Conservation (phyloP, 2,113 vertebrate species). For the Phycodurus eques region DNA sequence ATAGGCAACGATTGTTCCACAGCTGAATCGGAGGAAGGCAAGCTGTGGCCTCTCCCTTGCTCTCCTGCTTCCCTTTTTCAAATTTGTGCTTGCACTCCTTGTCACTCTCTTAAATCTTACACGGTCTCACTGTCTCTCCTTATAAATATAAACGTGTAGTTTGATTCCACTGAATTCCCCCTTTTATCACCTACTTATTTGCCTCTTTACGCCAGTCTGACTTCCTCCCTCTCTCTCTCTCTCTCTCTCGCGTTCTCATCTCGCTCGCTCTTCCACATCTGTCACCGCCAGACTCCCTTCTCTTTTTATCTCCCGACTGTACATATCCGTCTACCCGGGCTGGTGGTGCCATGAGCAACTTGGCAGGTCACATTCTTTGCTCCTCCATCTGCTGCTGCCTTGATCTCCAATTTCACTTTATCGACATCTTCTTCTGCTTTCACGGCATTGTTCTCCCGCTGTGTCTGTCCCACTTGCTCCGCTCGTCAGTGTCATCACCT, state of each 20-base stretch:
- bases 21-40: conserved; percentile 75
- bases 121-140: conserved; percentile 18
- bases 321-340: conserved; percentile 46
- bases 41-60: conserved; percentile 50
- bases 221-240: conserved; percentile 49
- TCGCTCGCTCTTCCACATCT: conserved; percentile 48
- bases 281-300: conserved; percentile 54
- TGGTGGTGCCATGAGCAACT: conserved; percentile 53
- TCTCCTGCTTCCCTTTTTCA: conserved; percentile 37
- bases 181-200: conserved; percentile 32
- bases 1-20: conserved; percentile 74
- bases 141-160: conserved; percentile 21
- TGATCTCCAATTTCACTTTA: conserved; percentile 66
- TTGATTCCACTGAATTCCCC: conserved; percentile 34
- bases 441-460: conserved; percentile 40
- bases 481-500: conserved; percentile 56
- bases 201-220: conserved; percentile 34
- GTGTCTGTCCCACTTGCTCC: conserved; percentile 20
- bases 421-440: conserved; percentile 56
- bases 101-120: conserved; percentile 23
- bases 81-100: conserved; percentile 11
- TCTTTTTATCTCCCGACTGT: conserved; percentile 63
- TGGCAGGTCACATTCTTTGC: conserved; percentile 67
- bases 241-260: conserved; percentile 26
- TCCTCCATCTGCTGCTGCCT: conserved; percentile 61